Evolutionary conservation across 2,797 vertebrate genomes (phyloP).

Genomic region (Tenualosa thibaudeaui): DNA sequence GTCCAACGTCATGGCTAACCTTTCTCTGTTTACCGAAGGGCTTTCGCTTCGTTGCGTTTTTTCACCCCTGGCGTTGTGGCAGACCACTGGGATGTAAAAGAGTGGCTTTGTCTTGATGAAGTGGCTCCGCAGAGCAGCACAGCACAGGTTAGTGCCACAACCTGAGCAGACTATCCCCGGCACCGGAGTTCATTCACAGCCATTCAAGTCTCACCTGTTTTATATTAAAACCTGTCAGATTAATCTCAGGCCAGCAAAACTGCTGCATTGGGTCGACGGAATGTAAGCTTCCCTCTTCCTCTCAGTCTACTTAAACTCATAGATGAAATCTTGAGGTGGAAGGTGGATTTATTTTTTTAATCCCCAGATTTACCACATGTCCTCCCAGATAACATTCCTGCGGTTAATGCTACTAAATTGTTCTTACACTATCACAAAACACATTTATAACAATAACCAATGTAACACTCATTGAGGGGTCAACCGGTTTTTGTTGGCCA

Average conservation of each 20-base stretch:
- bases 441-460: background rate
- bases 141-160: slow-evolving; percentile 63
- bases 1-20: slow-evolving; percentile 71
- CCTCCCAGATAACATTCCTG: slow-evolving; percentile 11
- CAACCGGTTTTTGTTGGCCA: background rate
- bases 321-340: slow-evolving; percentile 26
- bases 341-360: slow-evolving; percentile 21
- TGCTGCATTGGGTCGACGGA: background rate
- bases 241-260: slow-evolving; percentile 58
- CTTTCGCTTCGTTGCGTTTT: slow-evolving; percentile 71
- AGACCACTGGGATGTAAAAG: slow-evolving; percentile 65
- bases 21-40: slow-evolving; percentile 75
- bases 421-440: background rate
- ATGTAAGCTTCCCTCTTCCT: slow-evolving; percentile 28
- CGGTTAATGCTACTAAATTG: background rate
- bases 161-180: background rate
- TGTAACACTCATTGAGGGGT: background rate
- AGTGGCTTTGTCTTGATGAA: slow-evolving; percentile 73
- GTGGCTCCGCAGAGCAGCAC: slow-evolving; percentile 54
- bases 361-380: slow-evolving; percentile 12
- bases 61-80: slow-evolving; percentile 66
- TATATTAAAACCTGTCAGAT: slow-evolving; percentile 73
- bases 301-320: slow-evolving; percentile 40
- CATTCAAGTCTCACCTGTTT: slow-evolving; percentile 70
- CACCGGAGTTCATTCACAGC: slow-evolving; percentile 56